Percentiles rank a stretch among this genome's conserved stretches.
phyloP scores from a whole-genome alignment of 2,113 vertebrate genomes.

The Cochlearius cochlearius region DNA sequence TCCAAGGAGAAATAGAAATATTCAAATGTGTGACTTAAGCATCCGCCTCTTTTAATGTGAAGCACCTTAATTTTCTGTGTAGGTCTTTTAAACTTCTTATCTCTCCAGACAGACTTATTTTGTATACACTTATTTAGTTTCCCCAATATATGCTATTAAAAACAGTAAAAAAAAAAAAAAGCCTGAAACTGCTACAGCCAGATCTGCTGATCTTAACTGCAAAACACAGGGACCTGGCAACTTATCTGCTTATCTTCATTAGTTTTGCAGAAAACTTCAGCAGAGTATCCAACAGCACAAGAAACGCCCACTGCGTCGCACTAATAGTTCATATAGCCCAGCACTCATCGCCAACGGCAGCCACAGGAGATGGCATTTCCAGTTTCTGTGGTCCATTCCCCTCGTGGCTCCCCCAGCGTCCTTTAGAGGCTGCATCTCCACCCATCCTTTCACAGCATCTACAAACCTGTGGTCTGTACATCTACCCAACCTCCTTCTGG shows the following conservation, averaged over 20 bases:
- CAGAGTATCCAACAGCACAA: background rate
- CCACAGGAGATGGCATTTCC: background rate
- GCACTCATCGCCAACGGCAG: accelerated
- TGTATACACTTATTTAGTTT: background rate
- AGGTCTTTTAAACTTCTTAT: background rate
- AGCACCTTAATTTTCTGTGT: background rate
- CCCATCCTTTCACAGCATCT: too few species aligned
- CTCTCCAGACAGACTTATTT: background rate
- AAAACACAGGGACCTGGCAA: background rate
- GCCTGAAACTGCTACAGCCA: background rate
- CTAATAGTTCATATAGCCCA: accelerated
- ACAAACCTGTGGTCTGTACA: too few species aligned
- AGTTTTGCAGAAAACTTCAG: background rate
- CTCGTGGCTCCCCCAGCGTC: background rate
- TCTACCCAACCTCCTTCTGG: too few species aligned
- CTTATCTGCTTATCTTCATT: accelerated
- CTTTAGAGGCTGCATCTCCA: background rate
- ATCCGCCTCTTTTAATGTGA: background rate
- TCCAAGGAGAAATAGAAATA: background rate
- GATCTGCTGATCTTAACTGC: background rate
- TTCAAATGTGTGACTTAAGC: background rate
- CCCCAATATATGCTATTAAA: background rate
- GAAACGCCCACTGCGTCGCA: background rate
- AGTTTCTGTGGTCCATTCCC: background rate
- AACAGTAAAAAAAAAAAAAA: background rate